Base-by-base conservation (phyloP, 2,888 invertebrate species). In the Caenorhabditis wallacei region DNA sequence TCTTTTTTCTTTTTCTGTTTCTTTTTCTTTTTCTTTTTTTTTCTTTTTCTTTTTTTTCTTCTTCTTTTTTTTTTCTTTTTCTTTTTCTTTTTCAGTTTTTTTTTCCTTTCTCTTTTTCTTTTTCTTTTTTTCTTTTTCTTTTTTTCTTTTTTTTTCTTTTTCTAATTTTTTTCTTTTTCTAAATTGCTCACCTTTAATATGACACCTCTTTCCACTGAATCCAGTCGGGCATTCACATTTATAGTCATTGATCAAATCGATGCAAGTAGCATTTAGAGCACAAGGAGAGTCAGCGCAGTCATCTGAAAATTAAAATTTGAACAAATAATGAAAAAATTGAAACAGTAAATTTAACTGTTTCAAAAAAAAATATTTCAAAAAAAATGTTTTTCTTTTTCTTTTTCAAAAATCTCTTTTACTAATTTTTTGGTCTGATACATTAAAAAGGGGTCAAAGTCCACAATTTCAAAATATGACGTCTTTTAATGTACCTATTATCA, bases 131-230 rank as follows among this genome's bases (percentile, higher is more conserved):
- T n/a, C n/a, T n/a, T n/a, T n/a, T n/a, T n/a, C n/a, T n/a, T n/a
- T n/a, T n/a, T n/a, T n/a, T n/a, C n/a, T n/a, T n/a, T n/a, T n/a
- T n/a, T n/a, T n/a, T n/a, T n/a, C n/a, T n/a, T n/a, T 11, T 10
- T 22, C 53, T 22, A 26, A n/a, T 3, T 30, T 30, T 30, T 30
- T 30, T 30, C 30, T 8, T 30, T 30, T 30, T 30, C 30, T 30
- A 30, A 5, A 30, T 30, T 30, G 30, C 30, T 30, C 30, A 87
- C 89, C 95, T 92, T 98, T 98, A 88, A 95, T 95, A 89, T 98
- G 96, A 91, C 99, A 99, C 46, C 97, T 94, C 93, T 97, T 97
- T 48, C 98, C 99, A 13, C 96, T 95, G 92, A 97, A 99, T 46
- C 98, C 98, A 48, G 95, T 94, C 5, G 97, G 96, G 93, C 99